Evolutionary conservation across 2,113 vertebrate species (phyloP), one percentile per base, ranked within the genome.

Genomic region (Pygoscelis antarcticus): DNA sequence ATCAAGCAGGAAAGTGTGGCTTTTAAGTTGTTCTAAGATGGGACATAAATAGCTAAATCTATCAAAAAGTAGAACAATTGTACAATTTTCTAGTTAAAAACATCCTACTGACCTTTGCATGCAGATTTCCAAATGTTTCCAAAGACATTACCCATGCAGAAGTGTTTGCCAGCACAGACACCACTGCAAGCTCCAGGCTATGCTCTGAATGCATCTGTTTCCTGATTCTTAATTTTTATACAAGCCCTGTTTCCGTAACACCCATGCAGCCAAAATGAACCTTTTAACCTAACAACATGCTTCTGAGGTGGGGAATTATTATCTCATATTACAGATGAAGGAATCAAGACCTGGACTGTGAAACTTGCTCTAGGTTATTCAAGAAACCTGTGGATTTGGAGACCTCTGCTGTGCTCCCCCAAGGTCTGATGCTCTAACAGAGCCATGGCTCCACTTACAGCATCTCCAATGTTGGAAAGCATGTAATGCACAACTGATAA

Each of bases 161-260:
- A 61, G 19, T 10, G 11, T 25, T 77, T 68, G 68, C 30, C 47
- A 72, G 44, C 70, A 81, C 34, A 82, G 30, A 55, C 16, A 40
- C n/a, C 42, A 26, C 55, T 26, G 38, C 49, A 32, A 13, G 22
- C 74, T 68, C 34, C 1, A 0, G 17, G 54, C 44, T 76, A 30
- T 9, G 19, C 20, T 88, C 18, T 22, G 14, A 87, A 49, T 13
- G 38, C 15, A 15, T 36, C 38, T 17, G 11, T 22, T 71, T 54
- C 30, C 34, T 1, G 1, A 62, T 19, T 47, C 23, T 42, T 77
- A 27, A 25, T 18, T 54, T 52, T 77, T 15, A 58, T 3, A 42
- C 15, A 44, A 61, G n/a, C 4, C 30, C 6, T 6, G 2, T n/a
- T 72, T 44, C 47, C 0, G 0, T 49, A 81, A 49, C 19, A 72